Evolutionary conservation across 1,140 invertebrate species (phyloP), one percentile per base, ranked within the genome.

Genomic region (Solen grandis): DNA sequence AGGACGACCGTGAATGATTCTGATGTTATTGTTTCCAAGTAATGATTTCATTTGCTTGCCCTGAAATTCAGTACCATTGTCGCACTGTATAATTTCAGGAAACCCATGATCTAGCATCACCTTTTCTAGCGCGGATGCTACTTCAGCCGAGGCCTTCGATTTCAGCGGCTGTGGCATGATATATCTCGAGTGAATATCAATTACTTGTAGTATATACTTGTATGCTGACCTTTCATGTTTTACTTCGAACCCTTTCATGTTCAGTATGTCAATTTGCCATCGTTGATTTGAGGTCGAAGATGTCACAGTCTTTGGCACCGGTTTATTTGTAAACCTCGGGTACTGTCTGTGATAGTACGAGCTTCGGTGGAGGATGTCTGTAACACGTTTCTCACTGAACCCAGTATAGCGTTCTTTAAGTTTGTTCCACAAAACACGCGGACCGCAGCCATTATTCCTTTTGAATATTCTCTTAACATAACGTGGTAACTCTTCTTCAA

Each of bases 181-280:
- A 31, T 65, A 65, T 31, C 62, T 65, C 14, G 62, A 33, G 31
- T 65, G 31, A 65, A 65, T 31, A 31, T 65, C 62, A 14, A 65
- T 70, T 50, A 68, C 41, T 68, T 68, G 62, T 27, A 70, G 25
- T 10, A 70, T 36, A 29, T 55, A 70, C 3, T 22, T 55, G 35
- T 57, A 72, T 55, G 68, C 57, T 22, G 52, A 57, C 22, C 68
- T 27, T 27, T 55, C 22, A 29, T 16, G 36, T n/a, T 31, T 35
- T n/a, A 72, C 54, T 27, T 38, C 19, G 5, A 50, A 22, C 14
- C 29, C 54, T 22, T 72, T 72, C 54, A 72, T 72, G 29, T 38
- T 72, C 19, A 72, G 22, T n/a, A 72, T 57, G 35, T 72, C 68
- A 13, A 72, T 72, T 59, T 55, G 52, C 68, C 68, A 57, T 57